These are phyloP conservation scores for Tiphia femorata DNA, from an alignment of 2,888 invertebrate genomes.

Conservation along the genomic window DNA sequence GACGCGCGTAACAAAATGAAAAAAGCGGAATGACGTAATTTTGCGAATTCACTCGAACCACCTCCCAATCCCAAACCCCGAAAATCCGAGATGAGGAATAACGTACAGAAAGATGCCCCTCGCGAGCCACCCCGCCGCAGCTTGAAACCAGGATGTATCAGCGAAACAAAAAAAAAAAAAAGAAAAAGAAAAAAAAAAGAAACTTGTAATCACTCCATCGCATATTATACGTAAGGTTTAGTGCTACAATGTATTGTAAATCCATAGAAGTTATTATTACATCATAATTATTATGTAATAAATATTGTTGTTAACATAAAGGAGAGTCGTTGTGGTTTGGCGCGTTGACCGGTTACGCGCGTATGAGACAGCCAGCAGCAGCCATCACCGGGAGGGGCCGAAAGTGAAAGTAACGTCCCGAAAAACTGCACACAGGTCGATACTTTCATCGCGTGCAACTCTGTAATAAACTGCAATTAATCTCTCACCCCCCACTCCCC, in stretches of 20 bases:
- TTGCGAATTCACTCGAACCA: slow-evolving; percentile 10
- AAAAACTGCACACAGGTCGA: too few species aligned
- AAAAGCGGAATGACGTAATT: too few species aligned
- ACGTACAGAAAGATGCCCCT: background rate
- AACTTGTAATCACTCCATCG: slow-evolving; percentile 66
- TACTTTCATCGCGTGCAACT: too few species aligned
- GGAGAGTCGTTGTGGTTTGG: background rate
- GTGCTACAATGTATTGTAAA: slow-evolving; percentile 67
- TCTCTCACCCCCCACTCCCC: too few species aligned
- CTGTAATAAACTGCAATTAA: too few species aligned
- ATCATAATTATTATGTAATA: slow-evolving; percentile 69
- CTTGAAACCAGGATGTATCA: slow-evolving; percentile 63
- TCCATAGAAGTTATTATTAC: slow-evolving; percentile 68
- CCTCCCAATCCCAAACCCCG: too few species aligned
- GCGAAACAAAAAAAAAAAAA: too few species aligned
- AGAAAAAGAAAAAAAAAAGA: too few species aligned
- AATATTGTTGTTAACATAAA: slow-evolving; percentile 69
- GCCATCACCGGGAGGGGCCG: background rate
- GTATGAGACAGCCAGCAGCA: background rate
- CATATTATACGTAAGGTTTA: slow-evolving; percentile 62
- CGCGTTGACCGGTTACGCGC: background rate
- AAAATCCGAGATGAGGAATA: too few species aligned
- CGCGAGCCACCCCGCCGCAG: slow-evolving; percentile 30
- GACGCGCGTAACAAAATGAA: too few species aligned
- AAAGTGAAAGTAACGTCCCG: background rate